A percentile compares a stretch with the other conserved stretches of the same genome.
Conservation (phyloP, 1,140 invertebrate genomes). For the Latrodectus geometricus region DNA sequence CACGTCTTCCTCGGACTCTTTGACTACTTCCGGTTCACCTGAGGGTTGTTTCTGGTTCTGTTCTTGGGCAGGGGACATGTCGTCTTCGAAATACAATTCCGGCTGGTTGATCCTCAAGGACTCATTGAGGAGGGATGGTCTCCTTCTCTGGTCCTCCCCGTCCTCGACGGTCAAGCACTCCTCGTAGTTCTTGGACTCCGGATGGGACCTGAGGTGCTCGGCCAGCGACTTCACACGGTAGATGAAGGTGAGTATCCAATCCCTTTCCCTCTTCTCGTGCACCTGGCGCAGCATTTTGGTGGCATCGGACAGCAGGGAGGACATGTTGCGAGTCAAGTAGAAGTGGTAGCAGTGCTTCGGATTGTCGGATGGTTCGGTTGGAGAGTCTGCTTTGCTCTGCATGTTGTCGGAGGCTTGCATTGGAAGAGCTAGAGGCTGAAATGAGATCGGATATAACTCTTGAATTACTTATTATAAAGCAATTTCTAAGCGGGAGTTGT, state of each 20-base stretch:
- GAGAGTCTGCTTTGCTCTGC: not conserved
- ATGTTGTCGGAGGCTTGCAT: not conserved
- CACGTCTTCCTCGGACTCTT: not conserved
- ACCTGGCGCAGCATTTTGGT: conserved; percentile 38
- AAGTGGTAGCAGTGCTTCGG: conserved; percentile 37
- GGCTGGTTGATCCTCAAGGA: conserved; percentile 1
- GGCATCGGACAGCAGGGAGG: conserved; percentile 39
- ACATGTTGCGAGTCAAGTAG: conserved; percentile 43
- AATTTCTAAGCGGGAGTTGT: too few species aligned
- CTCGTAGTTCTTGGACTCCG: conserved; percentile 21
- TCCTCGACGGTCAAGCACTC: not conserved
- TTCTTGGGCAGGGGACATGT: not conserved
- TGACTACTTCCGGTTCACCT: not conserved
- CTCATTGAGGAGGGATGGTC: not conserved
- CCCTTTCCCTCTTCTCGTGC: conserved; percentile 4
- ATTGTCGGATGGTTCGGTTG: not conserved
- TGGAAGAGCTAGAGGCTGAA: conserved; percentile 17
- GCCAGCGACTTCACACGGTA: conserved; percentile 34
- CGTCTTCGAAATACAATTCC: conserved; percentile 38
- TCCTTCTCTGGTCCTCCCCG: not conserved
- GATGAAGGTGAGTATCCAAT: conserved; percentile 48
- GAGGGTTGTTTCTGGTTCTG: not conserved
- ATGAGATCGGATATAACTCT: not conserved
- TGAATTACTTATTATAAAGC: too few species aligned
- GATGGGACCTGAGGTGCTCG: conserved; percentile 24